phyloP scores from a whole-genome alignment of 2,888 invertebrate species.

The Nasonovia ribisnigri region DNA sequence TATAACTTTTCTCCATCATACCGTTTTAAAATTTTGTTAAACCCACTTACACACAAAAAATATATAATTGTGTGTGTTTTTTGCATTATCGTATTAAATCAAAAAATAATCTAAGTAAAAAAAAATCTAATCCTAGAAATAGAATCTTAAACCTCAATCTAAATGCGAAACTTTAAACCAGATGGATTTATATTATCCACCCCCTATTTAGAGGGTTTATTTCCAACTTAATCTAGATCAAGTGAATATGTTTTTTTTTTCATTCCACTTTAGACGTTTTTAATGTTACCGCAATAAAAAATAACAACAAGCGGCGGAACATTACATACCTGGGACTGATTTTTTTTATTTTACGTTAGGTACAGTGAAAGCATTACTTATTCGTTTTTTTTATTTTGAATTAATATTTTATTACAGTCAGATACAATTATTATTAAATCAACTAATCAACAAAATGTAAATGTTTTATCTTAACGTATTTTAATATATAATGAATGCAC shows the following conservation, averaged over 20 bases:
- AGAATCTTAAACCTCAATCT: constrained; percentile 37
- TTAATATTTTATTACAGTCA: neutral
- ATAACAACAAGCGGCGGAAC: neutral
- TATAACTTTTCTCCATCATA: neutral
- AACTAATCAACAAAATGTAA: neutral
- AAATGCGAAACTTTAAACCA: constrained; percentile 35
- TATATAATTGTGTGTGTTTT: neutral
- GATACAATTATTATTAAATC: neutral
- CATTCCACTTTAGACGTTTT: constrained; percentile 11
- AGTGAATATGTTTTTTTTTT: constrained; percentile 32
- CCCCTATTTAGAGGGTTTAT: constrained; percentile 31
- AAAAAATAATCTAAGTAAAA: constrained; percentile 37
- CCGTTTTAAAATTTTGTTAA: neutral
- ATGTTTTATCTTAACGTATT: neutral
- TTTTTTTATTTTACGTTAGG: neutral
- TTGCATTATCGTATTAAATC: neutral
- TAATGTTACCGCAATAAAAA: neutral
- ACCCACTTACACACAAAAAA: neutral
- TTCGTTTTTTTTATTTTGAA: neutral
- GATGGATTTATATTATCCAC: neutral
- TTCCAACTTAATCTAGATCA: constrained; percentile 37
- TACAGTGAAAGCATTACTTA: neutral
- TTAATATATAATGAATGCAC: neutral
- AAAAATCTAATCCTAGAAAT: constrained; percentile 37
- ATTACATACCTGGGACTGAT: neutral